Conservation (phyloP, 1,140 invertebrate species). For the Drosophila punjabiensis region DNA sequence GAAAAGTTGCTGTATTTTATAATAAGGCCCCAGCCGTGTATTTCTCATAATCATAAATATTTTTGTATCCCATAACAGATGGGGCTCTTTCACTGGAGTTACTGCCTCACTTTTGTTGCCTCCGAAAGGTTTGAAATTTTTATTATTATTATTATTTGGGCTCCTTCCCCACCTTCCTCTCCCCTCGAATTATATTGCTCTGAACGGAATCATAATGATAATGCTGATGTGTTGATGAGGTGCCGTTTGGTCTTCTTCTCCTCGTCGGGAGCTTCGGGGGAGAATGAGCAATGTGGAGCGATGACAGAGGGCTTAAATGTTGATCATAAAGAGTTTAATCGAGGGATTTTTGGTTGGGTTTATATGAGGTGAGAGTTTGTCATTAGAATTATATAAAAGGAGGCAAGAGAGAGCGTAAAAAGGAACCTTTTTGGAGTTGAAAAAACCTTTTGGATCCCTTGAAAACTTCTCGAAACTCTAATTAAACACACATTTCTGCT, state of each 20-base stretch:
- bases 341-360: constrained; percentile 20
- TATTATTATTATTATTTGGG: constrained; percentile 55
- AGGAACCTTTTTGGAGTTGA: background rate
- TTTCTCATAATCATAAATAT: constrained; percentile 84
- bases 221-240: constrained; percentile 83
- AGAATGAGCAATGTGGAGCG: constrained; percentile 60
- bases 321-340: constrained; percentile 36
- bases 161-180: background rate
- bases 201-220: constrained; percentile 68
- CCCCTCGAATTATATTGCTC: constrained; percentile 42
- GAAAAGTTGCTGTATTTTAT: constrained; percentile 83
- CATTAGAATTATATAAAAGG: too few relatives aligned
- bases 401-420: background rate
- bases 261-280: constrained; percentile 2
- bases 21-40: constrained; percentile 73
- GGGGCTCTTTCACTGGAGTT: constrained; percentile 30
- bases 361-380: constrained; percentile 19
- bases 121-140: constrained; percentile 53
- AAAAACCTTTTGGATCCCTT: background rate
- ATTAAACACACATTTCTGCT: constrained; percentile 4
- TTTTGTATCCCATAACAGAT: constrained; percentile 62
- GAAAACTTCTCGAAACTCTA: constrained; percentile 5
- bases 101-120: constrained; percentile 35
- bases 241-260: constrained; percentile 65
- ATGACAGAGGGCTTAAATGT: constrained; percentile 38